Conservation (phyloP, 2,113 vertebrate genomes). For the Hylia prasina region DNA sequence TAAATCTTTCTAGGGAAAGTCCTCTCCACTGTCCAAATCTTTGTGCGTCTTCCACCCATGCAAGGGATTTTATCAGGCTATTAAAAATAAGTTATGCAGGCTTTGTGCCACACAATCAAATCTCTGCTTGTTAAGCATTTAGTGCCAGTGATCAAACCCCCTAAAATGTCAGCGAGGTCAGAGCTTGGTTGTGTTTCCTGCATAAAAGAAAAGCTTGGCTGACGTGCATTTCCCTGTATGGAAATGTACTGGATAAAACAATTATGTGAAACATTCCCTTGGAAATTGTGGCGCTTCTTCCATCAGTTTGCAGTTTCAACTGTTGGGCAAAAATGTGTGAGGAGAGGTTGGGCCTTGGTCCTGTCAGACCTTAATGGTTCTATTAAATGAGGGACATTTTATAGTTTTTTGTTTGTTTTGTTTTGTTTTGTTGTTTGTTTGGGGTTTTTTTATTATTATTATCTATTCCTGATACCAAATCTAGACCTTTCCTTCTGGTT, state of each 20-base stretch:
- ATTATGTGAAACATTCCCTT: background rate
- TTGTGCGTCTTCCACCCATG: background rate
- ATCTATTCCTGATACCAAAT: background rate
- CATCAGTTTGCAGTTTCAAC: background rate
- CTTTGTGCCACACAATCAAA: conserved; percentile 31
- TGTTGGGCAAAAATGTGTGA: background rate
- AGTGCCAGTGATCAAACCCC: conserved; percentile 15
- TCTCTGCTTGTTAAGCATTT: conserved; percentile 54
- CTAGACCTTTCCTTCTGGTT: background rate
- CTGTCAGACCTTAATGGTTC: background rate
- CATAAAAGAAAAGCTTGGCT: background rate
- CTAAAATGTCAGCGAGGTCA: conserved; percentile 29
- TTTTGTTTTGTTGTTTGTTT: no score
- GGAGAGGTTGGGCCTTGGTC: background rate
- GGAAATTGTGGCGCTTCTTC: background rate
- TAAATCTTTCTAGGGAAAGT: background rate
- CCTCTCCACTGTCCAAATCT: background rate
- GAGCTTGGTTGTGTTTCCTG: background rate
- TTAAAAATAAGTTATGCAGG: conserved; percentile 46
- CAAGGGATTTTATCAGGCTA: conserved; percentile 18
- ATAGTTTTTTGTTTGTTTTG: no score
- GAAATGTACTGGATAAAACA: background rate
- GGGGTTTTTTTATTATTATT: no score
- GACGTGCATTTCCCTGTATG: background rate
- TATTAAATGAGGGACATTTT: background rate